Conservation (phyloP, 2,113 vertebrate genomes). For the Trichechus manatus region DNA sequence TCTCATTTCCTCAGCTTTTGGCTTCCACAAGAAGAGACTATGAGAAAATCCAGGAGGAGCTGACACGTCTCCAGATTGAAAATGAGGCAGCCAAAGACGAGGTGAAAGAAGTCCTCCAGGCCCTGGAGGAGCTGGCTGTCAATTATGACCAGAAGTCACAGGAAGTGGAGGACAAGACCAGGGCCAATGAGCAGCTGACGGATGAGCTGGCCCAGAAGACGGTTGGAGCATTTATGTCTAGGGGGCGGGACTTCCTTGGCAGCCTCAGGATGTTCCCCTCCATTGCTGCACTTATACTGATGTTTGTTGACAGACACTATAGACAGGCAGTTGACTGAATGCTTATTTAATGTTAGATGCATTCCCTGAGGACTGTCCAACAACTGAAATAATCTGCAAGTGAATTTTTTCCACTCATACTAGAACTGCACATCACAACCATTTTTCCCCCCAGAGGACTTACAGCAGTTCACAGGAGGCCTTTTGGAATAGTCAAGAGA, state of each 20-base stretch:
- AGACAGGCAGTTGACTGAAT: background rate
- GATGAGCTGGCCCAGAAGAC: conserved; percentile 95
- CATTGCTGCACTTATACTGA: background rate
- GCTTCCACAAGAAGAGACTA: conserved; percentile 95
- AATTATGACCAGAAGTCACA: conserved; percentile 97
- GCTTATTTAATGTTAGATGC: background rate
- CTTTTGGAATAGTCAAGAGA: background rate
- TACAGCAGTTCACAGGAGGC: background rate
- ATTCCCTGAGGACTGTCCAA: background rate
- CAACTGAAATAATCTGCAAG: background rate
- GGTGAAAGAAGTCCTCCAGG: conserved; percentile 97
- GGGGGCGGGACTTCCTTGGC: background rate
- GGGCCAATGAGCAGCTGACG: conserved; percentile 90
- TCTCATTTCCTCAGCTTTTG: conserved; percentile 90
- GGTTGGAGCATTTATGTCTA: conserved; percentile 74
- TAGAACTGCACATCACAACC: background rate
- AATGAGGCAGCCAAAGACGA: conserved; percentile 96
- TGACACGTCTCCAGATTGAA: conserved; percentile 95
- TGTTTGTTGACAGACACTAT: background rate
- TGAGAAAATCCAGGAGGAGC: conserved; percentile 96
- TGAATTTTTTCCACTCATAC: background rate
- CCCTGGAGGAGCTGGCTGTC: conserved; percentile 96
- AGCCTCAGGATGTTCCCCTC: background rate
- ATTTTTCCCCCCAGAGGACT: background rate
- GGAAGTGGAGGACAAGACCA: conserved; percentile 92